These are phyloP conservation scores for Sipha maydis DNA, from an alignment of 2,888 invertebrate genomes.

Conservation along the genomic window DNA sequence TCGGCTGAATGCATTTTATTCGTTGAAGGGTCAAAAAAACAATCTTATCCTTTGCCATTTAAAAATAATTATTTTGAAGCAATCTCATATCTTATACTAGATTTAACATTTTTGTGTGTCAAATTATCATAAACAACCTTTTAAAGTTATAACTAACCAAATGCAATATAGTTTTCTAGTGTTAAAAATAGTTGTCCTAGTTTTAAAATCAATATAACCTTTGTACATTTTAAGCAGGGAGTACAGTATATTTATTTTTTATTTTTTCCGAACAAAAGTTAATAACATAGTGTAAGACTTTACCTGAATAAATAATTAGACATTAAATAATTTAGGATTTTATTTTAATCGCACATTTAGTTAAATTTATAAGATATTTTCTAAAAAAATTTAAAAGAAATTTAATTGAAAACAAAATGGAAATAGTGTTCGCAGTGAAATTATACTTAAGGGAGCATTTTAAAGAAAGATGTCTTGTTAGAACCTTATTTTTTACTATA, in stretches of 20 bases:
- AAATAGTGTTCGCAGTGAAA: no score
- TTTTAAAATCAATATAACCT: conserved; percentile 16
- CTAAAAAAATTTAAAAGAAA: not conserved
- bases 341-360: not conserved
- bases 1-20: not conserved
- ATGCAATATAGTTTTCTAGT: not conserved
- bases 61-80: not conserved
- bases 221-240: not conserved
- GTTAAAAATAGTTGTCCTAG: not conserved
- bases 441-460: no score
- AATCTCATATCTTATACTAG: not conserved
- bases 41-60: not conserved
- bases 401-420: no score
- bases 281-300: no score
- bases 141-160: not conserved
- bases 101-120: not conserved
- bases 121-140: not conserved
- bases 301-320: no score
- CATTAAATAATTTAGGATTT: no score
- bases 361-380: not conserved
- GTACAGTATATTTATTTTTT: no score
- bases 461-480: no score
- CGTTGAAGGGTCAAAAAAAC: not conserved
- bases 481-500: no score
- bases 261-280: no score